Evolutionary conservation across 2,888 invertebrate species (phyloP).

Genomic region (Sphinx pinastri): DNA sequence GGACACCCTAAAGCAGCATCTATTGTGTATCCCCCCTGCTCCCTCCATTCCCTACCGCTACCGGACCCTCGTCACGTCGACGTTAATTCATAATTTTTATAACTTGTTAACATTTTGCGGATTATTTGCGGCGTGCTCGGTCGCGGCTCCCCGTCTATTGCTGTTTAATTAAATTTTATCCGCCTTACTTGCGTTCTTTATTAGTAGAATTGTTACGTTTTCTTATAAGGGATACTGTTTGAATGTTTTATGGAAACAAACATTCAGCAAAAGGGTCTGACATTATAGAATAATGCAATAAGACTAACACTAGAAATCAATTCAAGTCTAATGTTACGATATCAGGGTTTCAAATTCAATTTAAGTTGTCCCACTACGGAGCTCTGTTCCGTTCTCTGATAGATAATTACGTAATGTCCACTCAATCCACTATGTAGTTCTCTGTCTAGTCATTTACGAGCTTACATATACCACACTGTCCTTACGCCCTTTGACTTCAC

Average conservation of each 20-base stretch:
- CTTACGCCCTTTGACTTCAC: too few relatives aligned
- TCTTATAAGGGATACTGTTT: background rate
- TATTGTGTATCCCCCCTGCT: constrained; percentile 60
- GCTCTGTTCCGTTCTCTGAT: too few relatives aligned
- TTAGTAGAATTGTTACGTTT: constrained; percentile 22
- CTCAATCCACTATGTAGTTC: too few relatives aligned
- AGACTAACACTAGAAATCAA: too few relatives aligned
- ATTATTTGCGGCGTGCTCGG: constrained; percentile 46
- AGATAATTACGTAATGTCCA: too few relatives aligned
- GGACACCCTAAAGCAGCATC: constrained; percentile 72
- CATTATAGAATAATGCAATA: too few relatives aligned
- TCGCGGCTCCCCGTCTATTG: constrained; percentile 34
- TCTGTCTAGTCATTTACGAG: too few relatives aligned
- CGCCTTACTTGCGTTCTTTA: constrained; percentile 29
- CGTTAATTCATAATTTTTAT: constrained; percentile 82
- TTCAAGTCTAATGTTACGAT: too few relatives aligned
- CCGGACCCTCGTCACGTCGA: constrained; percentile 71
- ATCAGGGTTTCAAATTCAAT: too few relatives aligned
- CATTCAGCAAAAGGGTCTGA: background rate
- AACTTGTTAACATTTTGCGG: constrained; percentile 75
- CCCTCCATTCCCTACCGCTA: constrained; percentile 46
- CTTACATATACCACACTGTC: too few relatives aligned
- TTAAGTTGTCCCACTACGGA: too few relatives aligned
- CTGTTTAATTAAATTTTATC: constrained; percentile 62
- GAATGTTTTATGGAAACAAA: background rate